A percentile compares a stretch with the other conserved stretches of the same genome.
Conservation (phyloP, 1,140 invertebrate species). For the Copidosoma floridanum region DNA sequence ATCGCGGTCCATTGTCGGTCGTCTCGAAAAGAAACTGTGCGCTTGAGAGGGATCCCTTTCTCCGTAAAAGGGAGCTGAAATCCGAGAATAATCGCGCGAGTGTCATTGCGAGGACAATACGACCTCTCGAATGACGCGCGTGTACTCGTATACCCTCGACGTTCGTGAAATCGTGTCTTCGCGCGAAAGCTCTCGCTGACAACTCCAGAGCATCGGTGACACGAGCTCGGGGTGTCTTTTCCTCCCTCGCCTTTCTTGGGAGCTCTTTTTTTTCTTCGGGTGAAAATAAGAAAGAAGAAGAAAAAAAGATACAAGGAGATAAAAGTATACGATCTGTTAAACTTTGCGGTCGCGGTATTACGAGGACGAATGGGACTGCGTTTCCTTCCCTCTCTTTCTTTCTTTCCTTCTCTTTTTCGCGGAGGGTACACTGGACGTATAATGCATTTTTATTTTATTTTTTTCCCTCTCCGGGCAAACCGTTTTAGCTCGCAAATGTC, state of each 20-base stretch:
- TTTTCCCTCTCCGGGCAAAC: too few relatives aligned
- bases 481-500: too few relatives aligned
- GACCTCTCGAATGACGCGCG: too few relatives aligned
- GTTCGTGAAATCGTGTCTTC: slow-evolving; percentile 26
- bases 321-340: slow-evolving; percentile 8
- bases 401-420: not conserved
- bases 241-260: not conserved
- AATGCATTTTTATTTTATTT: too few relatives aligned
- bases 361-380: not conserved
- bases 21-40: too few relatives aligned
- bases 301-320: not conserved
- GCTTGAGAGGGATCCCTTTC: too few relatives aligned
- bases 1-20: too few relatives aligned
- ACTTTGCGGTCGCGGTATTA: not conserved
- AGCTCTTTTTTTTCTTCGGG: not conserved
- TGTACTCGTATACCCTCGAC: too few relatives aligned
- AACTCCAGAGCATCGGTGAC: not conserved
- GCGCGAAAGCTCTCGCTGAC: too few relatives aligned
- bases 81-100: slow-evolving; percentile 14
- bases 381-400: not conserved
- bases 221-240: too few relatives aligned
- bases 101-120: not conserved
- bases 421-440: too few relatives aligned
- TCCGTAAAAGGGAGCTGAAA: slow-evolving; percentile 8
- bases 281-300: not conserved